A percentile compares a stretch with the other conserved stretches of the same genome.
phyloP scores from a whole-genome alignment of 2,888 invertebrate genomes.

The Ischnus inquisitorius region DNA sequence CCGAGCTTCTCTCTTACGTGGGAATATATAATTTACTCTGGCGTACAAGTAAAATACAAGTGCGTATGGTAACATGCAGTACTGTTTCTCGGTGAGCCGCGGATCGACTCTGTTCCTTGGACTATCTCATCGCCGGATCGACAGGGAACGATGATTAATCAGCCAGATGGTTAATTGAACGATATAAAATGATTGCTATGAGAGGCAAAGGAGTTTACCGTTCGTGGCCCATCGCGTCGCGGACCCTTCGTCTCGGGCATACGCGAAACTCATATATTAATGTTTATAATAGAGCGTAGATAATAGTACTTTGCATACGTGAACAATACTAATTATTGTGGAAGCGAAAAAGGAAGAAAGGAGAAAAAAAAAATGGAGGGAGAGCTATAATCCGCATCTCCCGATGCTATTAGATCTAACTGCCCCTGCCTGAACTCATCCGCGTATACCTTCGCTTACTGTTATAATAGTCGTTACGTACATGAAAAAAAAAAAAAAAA shows the following conservation, averaged over 20 bases:
- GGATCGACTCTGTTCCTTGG: constrained; percentile 9
- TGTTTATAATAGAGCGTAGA: constrained; percentile 50
- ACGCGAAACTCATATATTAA: constrained; percentile 40
- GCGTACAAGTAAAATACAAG: constrained; percentile 27
- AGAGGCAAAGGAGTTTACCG: constrained; percentile 60
- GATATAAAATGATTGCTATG: constrained; percentile 66
- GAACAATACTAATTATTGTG: constrained; percentile 62
- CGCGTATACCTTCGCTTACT: constrained; percentile 31
- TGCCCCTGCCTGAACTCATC: constrained; percentile 41
- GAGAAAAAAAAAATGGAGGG: constrained; percentile 2
- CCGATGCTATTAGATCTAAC: constrained; percentile 53
- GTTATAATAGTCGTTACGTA: constrained; percentile 18
- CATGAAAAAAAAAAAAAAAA: constrained; percentile 29
- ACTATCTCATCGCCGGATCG: constrained; percentile 55
- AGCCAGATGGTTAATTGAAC: constrained; percentile 68
- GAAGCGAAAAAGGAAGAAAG: constrained; percentile 24
- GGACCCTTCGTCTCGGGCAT: constrained; percentile 8
- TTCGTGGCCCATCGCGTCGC: constrained; percentile 33
- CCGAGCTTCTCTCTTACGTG: constrained; percentile 60
- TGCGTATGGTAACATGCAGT: background rate
- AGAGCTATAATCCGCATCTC: constrained; percentile 49
- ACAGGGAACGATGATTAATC: constrained; percentile 65
- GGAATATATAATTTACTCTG: constrained; percentile 55
- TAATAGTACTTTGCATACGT: constrained; percentile 51
- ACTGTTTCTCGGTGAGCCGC: background rate